Base-by-base conservation (phyloP, 2,797 vertebrate genomes). In the Siniperca undulata region DNA sequence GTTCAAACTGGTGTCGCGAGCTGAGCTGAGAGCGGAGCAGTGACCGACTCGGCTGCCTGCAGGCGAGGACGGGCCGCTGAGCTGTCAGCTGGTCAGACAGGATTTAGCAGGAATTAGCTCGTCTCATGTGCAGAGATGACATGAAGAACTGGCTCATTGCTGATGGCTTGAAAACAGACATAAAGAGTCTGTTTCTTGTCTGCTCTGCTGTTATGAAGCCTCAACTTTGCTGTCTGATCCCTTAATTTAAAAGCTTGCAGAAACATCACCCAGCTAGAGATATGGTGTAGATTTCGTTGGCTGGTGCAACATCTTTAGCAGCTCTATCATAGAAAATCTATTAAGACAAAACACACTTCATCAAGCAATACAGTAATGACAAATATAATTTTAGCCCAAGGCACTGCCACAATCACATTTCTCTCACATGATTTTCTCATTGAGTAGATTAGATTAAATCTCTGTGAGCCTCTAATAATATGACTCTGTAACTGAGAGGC, bases 1-100 rank as follows among this genome's bases (percentile, higher is more conserved):
- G 91, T 93, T 93, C 91, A 91, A 85, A 78, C 91, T 66, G 80
- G 66, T 87, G 90, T 85, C 46, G 82, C 1, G 24, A 42, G 78
- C 77, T 24, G 24, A 42, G 78, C 77, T n/a, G 48, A 61, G 27
- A 70, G 78, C 27, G 0, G n/a, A 61, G 73, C 72, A 16, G 67
- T 7, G 61, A 62, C 64, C 22, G 55, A 44, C 59, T 6, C 12
- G 14, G 36, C 61, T 0, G 52, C 81, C 86, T 61, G 71, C 74
- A 71, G 84, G 72, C 24, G 74, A 14, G 60, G 61, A 69, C 52
- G 5, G 77, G 77, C 70, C 4, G 34, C 81, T 53, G 78, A 76
- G 85, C 85, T 1, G 74, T 85, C 88, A 85, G 88, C 81, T 83
- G 86, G 68, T 84, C 84, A 78, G 74, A 87, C 77, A 38, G 89